These are phyloP conservation scores for Hedya salicella DNA, from an alignment of 2,888 invertebrate species.

Conservation along the genomic window DNA sequence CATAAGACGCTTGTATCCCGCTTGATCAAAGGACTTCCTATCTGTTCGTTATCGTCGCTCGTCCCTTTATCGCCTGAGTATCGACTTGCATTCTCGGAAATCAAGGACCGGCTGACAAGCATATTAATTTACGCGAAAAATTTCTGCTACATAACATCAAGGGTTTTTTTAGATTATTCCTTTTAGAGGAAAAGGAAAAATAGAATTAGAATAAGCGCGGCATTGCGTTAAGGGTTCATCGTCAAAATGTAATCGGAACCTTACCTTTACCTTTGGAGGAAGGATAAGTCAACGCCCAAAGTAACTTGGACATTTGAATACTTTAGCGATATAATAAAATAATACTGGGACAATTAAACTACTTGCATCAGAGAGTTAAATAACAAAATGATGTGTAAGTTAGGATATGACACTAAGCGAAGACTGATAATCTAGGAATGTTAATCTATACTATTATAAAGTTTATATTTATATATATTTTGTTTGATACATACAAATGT, in stretches of 20 bases:
- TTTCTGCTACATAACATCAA: constrained; percentile 26
- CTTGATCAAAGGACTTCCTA: constrained; percentile 54
- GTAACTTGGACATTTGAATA: too few species aligned
- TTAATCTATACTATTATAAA: too few species aligned
- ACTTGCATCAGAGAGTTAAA: too few species aligned
- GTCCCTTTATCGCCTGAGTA: constrained; percentile 48
- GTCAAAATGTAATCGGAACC: constrained; percentile 18
- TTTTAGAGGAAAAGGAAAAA: constrained; percentile 8
- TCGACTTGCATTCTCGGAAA: constrained; percentile 47
- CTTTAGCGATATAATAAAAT: too few species aligned
- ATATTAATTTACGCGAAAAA: constrained; percentile 54
- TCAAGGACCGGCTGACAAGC: constrained; percentile 49
- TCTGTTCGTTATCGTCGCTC: constrained; percentile 43
- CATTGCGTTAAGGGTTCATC: not conserved
- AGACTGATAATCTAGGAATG: too few species aligned
- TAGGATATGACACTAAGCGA: too few species aligned
- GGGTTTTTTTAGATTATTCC: not conserved
- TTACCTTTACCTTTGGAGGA: not conserved
- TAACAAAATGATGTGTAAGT: too few species aligned
- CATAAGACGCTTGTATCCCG: constrained; percentile 48
- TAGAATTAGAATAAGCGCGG: constrained; percentile 17
- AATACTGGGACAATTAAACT: too few species aligned
- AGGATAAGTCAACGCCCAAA: not conserved
- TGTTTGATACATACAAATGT: too few species aligned
- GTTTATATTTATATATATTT: too few species aligned